A percentile compares a stretch with the other conserved stretches of the same genome.
phyloP scores from a whole-genome alignment of 2,113 vertebrate genomes.

The Tichodroma muraria region DNA sequence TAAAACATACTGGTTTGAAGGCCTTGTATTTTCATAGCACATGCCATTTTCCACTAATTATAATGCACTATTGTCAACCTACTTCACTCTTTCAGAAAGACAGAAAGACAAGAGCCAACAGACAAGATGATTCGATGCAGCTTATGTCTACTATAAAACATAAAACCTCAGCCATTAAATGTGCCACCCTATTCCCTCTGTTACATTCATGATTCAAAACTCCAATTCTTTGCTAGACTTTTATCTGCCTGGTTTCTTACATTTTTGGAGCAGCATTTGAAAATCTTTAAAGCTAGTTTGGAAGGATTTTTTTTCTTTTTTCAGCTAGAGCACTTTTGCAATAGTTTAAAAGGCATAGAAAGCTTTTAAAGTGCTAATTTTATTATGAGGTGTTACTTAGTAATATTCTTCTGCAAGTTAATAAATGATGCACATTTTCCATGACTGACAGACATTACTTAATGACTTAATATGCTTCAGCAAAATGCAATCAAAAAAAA shows the following conservation, averaged over 20 bases:
- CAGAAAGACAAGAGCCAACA: not conserved
- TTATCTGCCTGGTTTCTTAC: not conserved
- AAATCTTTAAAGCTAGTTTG: not conserved
- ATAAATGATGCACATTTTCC: slow-evolving; percentile 20
- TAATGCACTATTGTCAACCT: not conserved
- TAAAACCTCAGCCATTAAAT: not conserved
- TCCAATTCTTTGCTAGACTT: not conserved
- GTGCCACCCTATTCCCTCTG: not conserved
- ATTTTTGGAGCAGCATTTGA: not conserved
- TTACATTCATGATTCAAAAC: slow-evolving; percentile 3
- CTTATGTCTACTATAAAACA: not conserved
- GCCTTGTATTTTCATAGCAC: not conserved
- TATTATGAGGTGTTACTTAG: slow-evolving; percentile 21
- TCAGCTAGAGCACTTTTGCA: slow-evolving; percentile 8
- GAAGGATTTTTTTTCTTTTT: not conserved
- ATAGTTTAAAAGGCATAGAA: not conserved
- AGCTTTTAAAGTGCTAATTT: slow-evolving; percentile 56
- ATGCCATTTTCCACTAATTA: not conserved
- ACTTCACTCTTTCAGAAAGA: not conserved
- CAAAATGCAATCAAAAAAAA: slow-evolving; percentile 37
- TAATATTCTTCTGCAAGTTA: not conserved
- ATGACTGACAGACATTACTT: slow-evolving; percentile 8
- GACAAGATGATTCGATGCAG: not conserved
- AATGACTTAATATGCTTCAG: slow-evolving; percentile 31
- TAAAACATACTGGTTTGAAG: slow-evolving; percentile 15